Evolutionary conservation across 2,113 vertebrate species (phyloP).

Genomic region (Hyla sarda): DNA sequence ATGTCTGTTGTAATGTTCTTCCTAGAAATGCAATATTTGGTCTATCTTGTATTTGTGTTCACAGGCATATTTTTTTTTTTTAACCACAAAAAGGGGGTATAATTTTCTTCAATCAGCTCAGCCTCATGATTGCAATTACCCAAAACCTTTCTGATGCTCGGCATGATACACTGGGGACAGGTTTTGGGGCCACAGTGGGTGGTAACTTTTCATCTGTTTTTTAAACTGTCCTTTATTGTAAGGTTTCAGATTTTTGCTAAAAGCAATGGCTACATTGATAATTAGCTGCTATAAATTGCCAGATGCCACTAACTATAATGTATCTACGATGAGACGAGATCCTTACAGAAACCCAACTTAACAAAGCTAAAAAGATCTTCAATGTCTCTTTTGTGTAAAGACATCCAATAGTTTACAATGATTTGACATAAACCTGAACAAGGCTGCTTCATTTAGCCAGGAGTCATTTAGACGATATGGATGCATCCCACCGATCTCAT

Average conservation of each 20-base stretch:
- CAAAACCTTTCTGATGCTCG: constrained; percentile 80
- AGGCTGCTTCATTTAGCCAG: neutral
- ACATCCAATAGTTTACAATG: neutral
- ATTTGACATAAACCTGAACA: constrained; percentile 27
- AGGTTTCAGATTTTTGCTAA: constrained; percentile 85
- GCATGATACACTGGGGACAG: constrained; percentile 75
- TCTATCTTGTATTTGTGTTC: constrained; percentile 49
- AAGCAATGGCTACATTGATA: constrained; percentile 91
- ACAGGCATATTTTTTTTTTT: constrained; percentile 48
- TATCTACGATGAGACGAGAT: constrained; percentile 72
- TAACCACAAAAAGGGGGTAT: constrained; percentile 75
- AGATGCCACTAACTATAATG: constrained; percentile 77
- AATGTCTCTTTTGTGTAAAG: neutral
- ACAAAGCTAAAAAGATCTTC: constrained; percentile 68
- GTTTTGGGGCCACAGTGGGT: constrained; percentile 78
- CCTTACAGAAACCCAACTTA: constrained; percentile 71
- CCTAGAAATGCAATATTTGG: constrained; percentile 41
- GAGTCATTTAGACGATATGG: neutral
- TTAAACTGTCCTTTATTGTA: constrained; percentile 83
- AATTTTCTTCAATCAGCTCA: constrained; percentile 96
- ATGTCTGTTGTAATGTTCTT: constrained; percentile 20
- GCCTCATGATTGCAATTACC: constrained; percentile 93
- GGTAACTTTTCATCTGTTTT: constrained; percentile 80
- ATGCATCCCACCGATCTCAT: neutral
- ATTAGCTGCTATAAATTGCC: constrained; percentile 83